Evolutionary conservation across 2,797 vertebrate species (phyloP).

Genomic region (Cephalopachus bancanus): DNA sequence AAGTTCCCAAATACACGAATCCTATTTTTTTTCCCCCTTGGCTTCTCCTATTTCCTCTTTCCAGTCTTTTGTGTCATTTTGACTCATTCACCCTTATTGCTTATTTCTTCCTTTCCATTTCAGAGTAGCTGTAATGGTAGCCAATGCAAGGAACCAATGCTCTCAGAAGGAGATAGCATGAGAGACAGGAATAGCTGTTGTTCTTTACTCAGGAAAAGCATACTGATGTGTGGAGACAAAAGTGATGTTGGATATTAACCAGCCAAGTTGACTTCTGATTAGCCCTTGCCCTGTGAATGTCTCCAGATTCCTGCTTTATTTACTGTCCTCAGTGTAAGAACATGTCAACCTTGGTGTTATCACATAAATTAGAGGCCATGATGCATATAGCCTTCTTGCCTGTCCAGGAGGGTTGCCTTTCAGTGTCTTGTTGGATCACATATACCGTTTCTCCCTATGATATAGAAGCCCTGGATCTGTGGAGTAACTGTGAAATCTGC

Average conservation of each 20-base stretch:
- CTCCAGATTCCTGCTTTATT: neutral
- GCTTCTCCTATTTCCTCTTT: conserved; percentile 61
- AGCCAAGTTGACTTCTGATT: neutral
- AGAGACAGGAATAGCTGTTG: neutral
- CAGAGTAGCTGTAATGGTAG: neutral
- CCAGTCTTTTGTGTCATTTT: conserved; percentile 17
- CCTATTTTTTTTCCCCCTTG: neutral
- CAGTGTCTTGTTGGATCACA: neutral
- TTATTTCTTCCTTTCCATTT: conserved; percentile 57
- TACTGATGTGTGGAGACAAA: neutral
- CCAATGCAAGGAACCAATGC: neutral
- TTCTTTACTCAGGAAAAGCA: conserved; percentile 8
- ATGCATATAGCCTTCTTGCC: neutral
- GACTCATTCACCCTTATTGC: neutral
- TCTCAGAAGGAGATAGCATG: neutral
- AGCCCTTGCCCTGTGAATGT: neutral
- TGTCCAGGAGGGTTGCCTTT: neutral
- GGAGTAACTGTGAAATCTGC: neutral
- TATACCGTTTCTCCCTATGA: neutral
- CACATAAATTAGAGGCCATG: neutral
- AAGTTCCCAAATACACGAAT: conserved; percentile 40
- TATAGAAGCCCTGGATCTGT: neutral
- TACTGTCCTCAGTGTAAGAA: neutral
- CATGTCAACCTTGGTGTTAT: neutral
- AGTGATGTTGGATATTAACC: neutral